Conservation (phyloP, 2,113 vertebrate species). For the Corythornis vintsioides region DNA sequence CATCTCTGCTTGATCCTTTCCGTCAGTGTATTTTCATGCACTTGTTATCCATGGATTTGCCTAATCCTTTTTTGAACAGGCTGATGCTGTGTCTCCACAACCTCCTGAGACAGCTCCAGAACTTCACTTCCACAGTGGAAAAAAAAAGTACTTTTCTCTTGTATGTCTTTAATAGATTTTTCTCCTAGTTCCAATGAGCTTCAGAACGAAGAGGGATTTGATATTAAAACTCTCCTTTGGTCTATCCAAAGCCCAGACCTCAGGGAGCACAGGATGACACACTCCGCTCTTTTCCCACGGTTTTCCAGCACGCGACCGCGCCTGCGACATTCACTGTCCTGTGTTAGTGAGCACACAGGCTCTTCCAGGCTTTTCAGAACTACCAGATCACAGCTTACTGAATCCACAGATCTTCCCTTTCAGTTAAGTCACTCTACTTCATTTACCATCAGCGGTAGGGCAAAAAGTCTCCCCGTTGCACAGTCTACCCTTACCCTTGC, state of each 20-base stretch:
- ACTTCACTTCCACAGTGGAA: background rate
- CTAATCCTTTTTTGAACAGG: background rate
- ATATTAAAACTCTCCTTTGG: background rate
- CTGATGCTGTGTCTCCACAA: background rate
- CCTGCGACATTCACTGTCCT: background rate
- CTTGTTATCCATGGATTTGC: background rate
- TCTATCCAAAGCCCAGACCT: background rate
- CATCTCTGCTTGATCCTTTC: background rate
- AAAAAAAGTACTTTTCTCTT: background rate
- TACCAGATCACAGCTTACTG: background rate
- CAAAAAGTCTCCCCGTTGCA: background rate
- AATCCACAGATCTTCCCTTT: background rate
- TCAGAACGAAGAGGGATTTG: background rate
- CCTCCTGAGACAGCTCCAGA: background rate
- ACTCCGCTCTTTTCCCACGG: background rate
- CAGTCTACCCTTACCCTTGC: background rate
- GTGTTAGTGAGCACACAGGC: background rate
- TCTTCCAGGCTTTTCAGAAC: background rate
- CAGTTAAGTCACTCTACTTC: background rate
- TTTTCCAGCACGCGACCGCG: background rate
- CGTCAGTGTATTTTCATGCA: background rate
- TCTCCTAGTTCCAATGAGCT: background rate
- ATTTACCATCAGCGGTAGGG: background rate
- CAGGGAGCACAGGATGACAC: background rate
- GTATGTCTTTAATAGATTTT: background rate